Percentiles rank a stretch among this genome's conserved stretches.
These are phyloP conservation scores for Drosophila kikkawai DNA, from an alignment of 1,140 invertebrate genomes.

Conservation along the genomic window DNA sequence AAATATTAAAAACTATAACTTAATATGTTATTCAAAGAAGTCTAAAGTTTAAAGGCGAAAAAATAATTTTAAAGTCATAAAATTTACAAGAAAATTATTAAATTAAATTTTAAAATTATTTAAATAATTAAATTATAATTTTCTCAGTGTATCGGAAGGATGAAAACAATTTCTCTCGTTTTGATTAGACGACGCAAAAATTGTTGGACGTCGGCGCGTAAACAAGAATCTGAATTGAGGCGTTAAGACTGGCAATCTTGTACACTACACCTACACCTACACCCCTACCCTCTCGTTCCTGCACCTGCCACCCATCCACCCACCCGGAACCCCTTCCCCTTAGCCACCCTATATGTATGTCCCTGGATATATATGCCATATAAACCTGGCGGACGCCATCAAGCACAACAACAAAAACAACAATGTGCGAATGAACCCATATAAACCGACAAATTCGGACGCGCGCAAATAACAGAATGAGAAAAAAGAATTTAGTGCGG, in stretches of 20 bases:
- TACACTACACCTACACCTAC: neutral
- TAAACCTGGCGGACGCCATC: conserved; percentile 53
- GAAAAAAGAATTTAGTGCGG: conserved; percentile 54
- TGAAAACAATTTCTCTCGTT: conserved; percentile 56
- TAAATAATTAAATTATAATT: neutral
- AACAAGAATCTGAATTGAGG: conserved; percentile 58
- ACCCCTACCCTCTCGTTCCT: neutral
- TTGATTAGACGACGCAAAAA: conserved; percentile 76
- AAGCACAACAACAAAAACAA: conserved; percentile 40
- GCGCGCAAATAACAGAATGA: conserved; percentile 31
- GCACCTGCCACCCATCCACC: conserved; percentile 21
- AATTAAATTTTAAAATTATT: no score
- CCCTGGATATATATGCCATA: conserved; percentile 2
- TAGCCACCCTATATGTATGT: neutral
- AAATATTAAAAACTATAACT: no score
- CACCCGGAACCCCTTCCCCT: neutral
- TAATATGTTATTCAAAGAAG: no score
- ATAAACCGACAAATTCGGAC: conserved; percentile 53
- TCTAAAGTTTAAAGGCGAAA: no score
- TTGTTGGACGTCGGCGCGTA: conserved; percentile 69
- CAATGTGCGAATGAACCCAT: conserved; percentile 64
- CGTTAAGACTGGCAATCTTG: conserved; percentile 45
- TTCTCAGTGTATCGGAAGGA: conserved; percentile 24
- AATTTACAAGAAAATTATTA: no score
- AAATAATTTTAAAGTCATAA: no score